Base-by-base conservation (phyloP, 1,140 invertebrate species). In the Formica exsecta region DNA sequence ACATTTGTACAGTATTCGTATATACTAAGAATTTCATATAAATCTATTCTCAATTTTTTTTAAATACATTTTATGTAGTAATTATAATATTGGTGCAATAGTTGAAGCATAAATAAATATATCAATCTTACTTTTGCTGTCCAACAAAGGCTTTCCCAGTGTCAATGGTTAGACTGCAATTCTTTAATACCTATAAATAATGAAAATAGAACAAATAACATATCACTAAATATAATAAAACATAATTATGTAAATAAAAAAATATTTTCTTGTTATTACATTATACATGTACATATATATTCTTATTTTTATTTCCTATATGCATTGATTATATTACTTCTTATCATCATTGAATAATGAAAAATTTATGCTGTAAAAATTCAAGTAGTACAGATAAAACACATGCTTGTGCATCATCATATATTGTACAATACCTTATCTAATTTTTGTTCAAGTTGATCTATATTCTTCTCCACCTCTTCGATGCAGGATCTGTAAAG, bases 141-240 rank as follows among this genome's bases (percentile, higher is more conserved):
- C 96, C 97, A 90, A 98, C 97, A 96, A 98, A 99, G 86, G 96
- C 96, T 96, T 98, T 98, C 62, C 98, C 98, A 79, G 97, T 96
- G 89, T 99, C 98, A 85, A 98, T 97, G 97, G 98, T 98, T 80
- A 96, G 94, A 91, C 96, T 97, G 95, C 98, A 98, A 89, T 97
- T 96, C 95, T 98, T 98, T 8, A 98, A 95, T 73, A 98, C 94
- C 96, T 97, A 87, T 59, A 95, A 95, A 74, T 19, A 29, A 57
- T 6, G 2, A 38, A 70, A 19, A 13, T 8, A 29, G 2, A 29
- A 16, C 13, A 59, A 59, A 38, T 16, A 59, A 11, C 19, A 71
- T 65, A 5, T 3, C 0, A 36, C 3, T 16, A 25, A 2, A 32
- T 9, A 66, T n/a, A 41, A 66, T 66, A 41, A 38, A 11, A 41